Evolutionary conservation across 2,888 invertebrate genomes (phyloP).

Genomic region (Syrista parreyssii): DNA sequence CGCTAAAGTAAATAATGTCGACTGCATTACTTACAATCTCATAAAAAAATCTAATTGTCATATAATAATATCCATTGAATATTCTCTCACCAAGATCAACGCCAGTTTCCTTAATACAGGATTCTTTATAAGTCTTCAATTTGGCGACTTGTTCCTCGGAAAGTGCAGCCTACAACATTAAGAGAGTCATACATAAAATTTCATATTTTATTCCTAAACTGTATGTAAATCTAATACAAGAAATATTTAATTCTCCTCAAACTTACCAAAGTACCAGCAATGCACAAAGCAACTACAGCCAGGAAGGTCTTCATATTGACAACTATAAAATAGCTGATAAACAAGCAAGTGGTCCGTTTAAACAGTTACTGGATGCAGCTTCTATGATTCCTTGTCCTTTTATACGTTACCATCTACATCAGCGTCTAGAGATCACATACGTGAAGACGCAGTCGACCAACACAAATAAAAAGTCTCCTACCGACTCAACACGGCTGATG

Average conservation of each 20-base stretch:
- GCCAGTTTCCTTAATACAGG: conserved; percentile 46
- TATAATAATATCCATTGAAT: neutral
- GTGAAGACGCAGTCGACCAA: neutral
- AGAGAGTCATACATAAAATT: neutral
- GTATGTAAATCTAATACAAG: neutral
- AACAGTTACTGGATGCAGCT: neutral
- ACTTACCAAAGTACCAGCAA: conserved; percentile 39
- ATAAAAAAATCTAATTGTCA: neutral
- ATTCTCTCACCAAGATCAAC: conserved; percentile 42
- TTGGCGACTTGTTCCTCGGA: conserved; percentile 31
- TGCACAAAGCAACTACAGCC: conserved; percentile 33
- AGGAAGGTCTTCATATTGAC: conserved; percentile 39
- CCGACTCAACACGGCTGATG: neutral
- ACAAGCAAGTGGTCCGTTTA: neutral
- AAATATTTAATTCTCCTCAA: neutral
- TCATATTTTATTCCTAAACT: neutral
- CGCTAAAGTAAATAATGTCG: conserved; percentile 30
- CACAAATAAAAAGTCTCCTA: neutral
- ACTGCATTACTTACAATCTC: neutral
- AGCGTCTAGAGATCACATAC: neutral
- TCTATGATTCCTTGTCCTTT: neutral
- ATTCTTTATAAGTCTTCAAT: conserved; percentile 36
- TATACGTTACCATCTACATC: neutral
- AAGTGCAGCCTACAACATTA: conserved; percentile 24
- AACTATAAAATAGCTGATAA: conserved; percentile 14